Conservation (phyloP, 2,113 vertebrate genomes). For the Ctenodactylus gundi region DNA sequence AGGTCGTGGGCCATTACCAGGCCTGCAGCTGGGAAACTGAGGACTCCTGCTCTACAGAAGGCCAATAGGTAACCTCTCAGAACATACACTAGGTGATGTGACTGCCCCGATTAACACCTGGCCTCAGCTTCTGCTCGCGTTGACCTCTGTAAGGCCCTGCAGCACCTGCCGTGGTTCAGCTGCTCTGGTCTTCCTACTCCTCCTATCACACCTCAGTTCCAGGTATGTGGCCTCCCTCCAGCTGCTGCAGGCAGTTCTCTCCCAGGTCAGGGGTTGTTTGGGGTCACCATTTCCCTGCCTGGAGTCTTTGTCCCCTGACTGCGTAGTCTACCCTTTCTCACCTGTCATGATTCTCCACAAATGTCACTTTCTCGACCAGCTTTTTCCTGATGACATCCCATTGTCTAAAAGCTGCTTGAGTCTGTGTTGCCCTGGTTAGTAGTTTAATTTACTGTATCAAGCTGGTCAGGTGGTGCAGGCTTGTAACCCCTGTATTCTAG, state of each 20-base stretch:
- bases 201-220: background rate
- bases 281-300: background rate
- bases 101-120: background rate
- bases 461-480: no score
- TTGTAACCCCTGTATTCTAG: no score
- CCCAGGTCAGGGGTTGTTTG: background rate
- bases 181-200: background rate
- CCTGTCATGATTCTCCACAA: background rate
- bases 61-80: background rate
- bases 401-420: background rate
- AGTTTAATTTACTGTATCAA: background rate
- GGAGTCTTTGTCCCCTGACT: background rate
- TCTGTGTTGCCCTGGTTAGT: background rate
- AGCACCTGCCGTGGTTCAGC: background rate
- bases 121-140: background rate
- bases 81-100: background rate
- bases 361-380: background rate
- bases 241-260: background rate
- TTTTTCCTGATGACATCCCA: background rate
- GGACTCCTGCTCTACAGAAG: background rate
- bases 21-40: no score
- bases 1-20: no score
- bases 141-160: no score
- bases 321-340: background rate
- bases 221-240: fast-evolving